A percentile compares a stretch with the other conserved stretches of the same genome.
phyloP scores from a whole-genome alignment of 2,797 vertebrate species.

The Cynopterus sphinx region DNA sequence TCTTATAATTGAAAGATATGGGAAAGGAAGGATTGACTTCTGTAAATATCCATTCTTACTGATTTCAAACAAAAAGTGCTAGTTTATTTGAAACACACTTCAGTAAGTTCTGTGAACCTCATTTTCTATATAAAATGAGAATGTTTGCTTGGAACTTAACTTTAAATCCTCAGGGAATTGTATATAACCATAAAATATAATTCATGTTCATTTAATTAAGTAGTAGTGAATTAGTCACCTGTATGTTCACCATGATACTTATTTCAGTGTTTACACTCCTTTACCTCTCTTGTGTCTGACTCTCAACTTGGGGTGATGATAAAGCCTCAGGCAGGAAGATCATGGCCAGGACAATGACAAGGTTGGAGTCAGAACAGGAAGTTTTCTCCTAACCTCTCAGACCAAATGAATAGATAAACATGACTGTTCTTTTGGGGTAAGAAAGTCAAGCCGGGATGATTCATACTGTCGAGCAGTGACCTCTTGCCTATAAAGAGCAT shows the following conservation, averaged over 20 bases:
- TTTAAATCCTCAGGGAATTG: slow-evolving; percentile 1
- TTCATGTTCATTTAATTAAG: neutral
- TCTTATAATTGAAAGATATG: neutral
- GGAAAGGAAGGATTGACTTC: neutral
- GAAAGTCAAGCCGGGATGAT: neutral
- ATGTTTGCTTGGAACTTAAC: slow-evolving; percentile 10
- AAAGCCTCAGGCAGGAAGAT: neutral
- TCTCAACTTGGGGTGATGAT: neutral
- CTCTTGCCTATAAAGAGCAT: neutral
- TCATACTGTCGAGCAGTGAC: neutral
- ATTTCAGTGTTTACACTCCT: neutral
- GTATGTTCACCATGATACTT: neutral
- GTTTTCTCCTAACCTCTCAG: slow-evolving; percentile 35
- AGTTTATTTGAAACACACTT: neutral
- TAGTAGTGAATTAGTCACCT: neutral
- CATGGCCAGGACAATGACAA: slow-evolving; percentile 24
- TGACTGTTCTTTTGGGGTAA: neutral
- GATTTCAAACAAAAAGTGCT: neutral
- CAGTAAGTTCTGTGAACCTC: neutral
- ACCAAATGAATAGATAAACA: slow-evolving; percentile 33
- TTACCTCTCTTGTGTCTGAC: neutral
- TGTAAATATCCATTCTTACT: slow-evolving; percentile 2
- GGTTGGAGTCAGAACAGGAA: slow-evolving; percentile 24
- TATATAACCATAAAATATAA: neutral
- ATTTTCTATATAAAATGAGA: neutral